Percentiles rank a stretch among this genome's conserved stretches.
Conservation (phyloP, 2,888 invertebrate species). For the Bunonema sp. region DNA sequence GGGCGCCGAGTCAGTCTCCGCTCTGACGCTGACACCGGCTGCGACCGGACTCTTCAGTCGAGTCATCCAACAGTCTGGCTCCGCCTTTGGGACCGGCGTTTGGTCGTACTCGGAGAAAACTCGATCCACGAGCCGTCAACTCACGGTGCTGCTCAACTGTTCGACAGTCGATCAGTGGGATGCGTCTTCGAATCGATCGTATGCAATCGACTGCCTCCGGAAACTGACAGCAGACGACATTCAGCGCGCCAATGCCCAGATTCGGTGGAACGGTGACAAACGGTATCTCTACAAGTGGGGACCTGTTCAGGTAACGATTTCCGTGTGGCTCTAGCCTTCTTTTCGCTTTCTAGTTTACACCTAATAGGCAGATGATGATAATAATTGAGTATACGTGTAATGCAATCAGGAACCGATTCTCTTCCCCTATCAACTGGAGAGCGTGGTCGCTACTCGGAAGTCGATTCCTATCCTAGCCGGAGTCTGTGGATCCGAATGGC, state of each 20-base stretch:
- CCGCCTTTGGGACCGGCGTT: conserved; percentile 15
- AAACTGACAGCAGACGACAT: conserved; percentile 6
- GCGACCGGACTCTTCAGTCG: conserved; percentile 12
- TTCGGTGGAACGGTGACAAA: conserved; percentile 14
- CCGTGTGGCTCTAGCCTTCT: background rate
- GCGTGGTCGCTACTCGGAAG: conserved; percentile 11
- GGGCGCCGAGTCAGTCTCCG: conserved; percentile 15
- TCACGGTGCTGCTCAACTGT: conserved; percentile 9
- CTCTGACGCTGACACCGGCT: conserved; percentile 7
- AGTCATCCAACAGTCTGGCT: conserved; percentile 12
- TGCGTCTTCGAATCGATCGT: conserved; percentile 9
- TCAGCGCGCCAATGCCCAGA: conserved; percentile 5
- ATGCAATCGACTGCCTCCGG: conserved; percentile 11
- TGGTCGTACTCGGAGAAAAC: conserved; percentile 17
- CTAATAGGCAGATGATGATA: no score
- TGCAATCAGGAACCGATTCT: conserved; percentile 9
- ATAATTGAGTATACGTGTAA: background rate
- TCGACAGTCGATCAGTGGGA: conserved; percentile 10
- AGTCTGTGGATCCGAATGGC: conserved; percentile 13
- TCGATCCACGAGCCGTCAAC: conserved; percentile 9
- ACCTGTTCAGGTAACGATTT: conserved; percentile 7
- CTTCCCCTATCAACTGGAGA: conserved; percentile 10
- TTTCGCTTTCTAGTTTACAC: no score
- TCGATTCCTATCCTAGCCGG: conserved; percentile 10
- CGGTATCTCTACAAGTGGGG: no score